These are phyloP conservation scores for Hydrozoanthus gracilis DNA, from an alignment of 92 coral and sea anemone species.

Conservation along the genomic window DNA sequence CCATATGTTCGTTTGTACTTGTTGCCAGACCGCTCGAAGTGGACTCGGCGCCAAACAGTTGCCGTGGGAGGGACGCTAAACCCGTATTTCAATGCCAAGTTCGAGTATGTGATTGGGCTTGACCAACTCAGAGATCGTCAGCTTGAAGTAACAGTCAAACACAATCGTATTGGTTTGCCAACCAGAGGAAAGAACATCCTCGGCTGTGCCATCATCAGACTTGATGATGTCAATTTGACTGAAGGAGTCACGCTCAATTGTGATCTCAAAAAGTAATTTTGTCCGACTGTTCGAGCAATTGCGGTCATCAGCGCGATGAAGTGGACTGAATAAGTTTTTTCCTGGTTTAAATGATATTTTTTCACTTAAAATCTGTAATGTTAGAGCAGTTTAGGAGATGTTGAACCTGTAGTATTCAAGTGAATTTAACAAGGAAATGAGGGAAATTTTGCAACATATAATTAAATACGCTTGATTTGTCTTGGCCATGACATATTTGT, in stretches of 20 bases:
- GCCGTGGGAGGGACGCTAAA: conserved; percentile 69
- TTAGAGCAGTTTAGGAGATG: too few species aligned
- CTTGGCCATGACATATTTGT: too few species aligned
- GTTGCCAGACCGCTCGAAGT: conserved; percentile 86
- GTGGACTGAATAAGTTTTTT: background rate
- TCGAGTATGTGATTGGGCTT: conserved; percentile 81
- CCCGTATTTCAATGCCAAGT: conserved; percentile 81
- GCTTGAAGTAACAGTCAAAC: conserved; percentile 79
- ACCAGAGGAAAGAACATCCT: conserved; percentile 64
- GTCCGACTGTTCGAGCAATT: background rate
- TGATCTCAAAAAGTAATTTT: conserved; percentile 55
- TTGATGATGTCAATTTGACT: conserved; percentile 79
- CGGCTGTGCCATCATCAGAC: conserved; percentile 69
- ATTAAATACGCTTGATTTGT: too few species aligned
- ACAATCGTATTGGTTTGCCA: conserved; percentile 67
- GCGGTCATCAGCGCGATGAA: conserved; percentile 12
- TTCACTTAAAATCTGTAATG: too few species aligned
- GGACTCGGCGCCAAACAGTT: conserved; percentile 74
- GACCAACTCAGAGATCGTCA: conserved; percentile 77
- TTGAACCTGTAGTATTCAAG: too few species aligned
- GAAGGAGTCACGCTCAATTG: conserved; percentile 77
- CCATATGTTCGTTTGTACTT: conserved; percentile 80
- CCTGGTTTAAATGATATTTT: too few species aligned
- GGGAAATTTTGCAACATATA: too few species aligned
- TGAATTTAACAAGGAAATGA: too few species aligned